These are phyloP conservation scores for Campoletis raptor DNA, from an alignment of 2,888 invertebrate genomes.

Conservation along the genomic window DNA sequence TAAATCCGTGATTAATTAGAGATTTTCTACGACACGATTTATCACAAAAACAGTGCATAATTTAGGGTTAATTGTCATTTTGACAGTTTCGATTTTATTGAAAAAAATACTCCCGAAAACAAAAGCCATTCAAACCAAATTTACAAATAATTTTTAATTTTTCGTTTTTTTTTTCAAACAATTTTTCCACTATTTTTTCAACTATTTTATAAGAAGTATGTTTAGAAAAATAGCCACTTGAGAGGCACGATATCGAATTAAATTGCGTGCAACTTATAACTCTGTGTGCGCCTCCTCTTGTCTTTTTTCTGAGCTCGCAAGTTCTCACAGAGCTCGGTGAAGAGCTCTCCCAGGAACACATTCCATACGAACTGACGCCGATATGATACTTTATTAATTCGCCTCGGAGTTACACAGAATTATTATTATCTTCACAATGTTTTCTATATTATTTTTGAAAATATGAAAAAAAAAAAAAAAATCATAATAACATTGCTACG, in stretches of 20 bases:
- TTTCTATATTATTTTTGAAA: too few relatives aligned
- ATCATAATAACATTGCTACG: background rate
- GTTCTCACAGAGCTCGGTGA: slow-evolving; percentile 50
- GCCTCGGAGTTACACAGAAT: slow-evolving; percentile 4
- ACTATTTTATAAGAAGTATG: background rate
- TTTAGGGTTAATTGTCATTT: slow-evolving; percentile 30
- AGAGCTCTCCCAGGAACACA: slow-evolving; percentile 62
- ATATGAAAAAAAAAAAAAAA: background rate
- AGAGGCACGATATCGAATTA: slow-evolving; percentile 53
- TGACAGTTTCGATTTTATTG: slow-evolving; percentile 26
- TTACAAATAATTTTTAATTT: background rate
- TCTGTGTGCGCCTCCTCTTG: slow-evolving; percentile 27
- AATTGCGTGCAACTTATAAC: slow-evolving; percentile 30
- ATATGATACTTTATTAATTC: slow-evolving; percentile 68
- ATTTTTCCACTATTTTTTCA: background rate
- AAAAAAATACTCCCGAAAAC: slow-evolving; percentile 4
- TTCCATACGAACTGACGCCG: slow-evolving; percentile 62
- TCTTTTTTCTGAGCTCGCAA: slow-evolving; percentile 36
- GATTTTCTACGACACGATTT: slow-evolving; percentile 29
- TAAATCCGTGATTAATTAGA: background rate
- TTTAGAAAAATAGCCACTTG: background rate
- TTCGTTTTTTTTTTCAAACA: background rate
- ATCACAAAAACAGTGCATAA: background rate
- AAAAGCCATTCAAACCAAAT: slow-evolving; percentile 6
- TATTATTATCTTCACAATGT: background rate